Evolutionary conservation across 2,113 vertebrate species (phyloP).

Genomic region (Dromiciops gliroides): DNA sequence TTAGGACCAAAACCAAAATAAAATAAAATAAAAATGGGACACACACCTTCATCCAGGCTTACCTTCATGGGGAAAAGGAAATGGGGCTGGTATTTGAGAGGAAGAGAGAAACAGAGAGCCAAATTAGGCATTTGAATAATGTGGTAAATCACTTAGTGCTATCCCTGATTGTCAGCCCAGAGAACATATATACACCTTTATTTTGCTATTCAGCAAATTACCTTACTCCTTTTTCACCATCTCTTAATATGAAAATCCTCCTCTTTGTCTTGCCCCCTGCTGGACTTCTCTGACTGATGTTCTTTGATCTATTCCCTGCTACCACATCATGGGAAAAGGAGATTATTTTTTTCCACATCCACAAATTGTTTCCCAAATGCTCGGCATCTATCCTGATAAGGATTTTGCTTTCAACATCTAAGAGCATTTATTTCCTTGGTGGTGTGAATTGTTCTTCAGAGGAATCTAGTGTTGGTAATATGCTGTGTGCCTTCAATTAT

Average conservation of each 20-base stretch:
- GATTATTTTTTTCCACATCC: slow-evolving; percentile 28
- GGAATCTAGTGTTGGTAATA: slow-evolving; percentile 32
- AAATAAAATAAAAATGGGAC: not conserved
- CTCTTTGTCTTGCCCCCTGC: not conserved
- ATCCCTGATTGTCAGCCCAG: not conserved
- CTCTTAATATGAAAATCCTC: slow-evolving; percentile 49
- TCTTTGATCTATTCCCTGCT: slow-evolving; percentile 65
- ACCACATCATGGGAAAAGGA: slow-evolving; percentile 55
- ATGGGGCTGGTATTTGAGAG: not conserved
- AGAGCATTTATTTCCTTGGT: slow-evolving; percentile 54
- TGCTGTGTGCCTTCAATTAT: slow-evolving; percentile 1
- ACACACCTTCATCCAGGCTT: not conserved
- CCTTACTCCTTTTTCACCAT: not conserved
- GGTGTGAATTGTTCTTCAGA: slow-evolving; percentile 50
- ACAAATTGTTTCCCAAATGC: slow-evolving; percentile 63
- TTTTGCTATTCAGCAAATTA: slow-evolving; percentile 18
- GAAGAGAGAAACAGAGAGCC: not conserved
- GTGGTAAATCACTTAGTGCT: not conserved
- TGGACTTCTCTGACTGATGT: slow-evolving; percentile 4
- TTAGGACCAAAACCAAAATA: not conserved
- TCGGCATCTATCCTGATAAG: slow-evolving; percentile 52
- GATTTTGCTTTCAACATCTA: slow-evolving; percentile 60
- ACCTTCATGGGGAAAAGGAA: not conserved
- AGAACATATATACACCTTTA: slow-evolving; percentile 40
- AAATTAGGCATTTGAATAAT: not conserved